Evolutionary conservation across 2,888 invertebrate species (phyloP), one percentile per base, ranked within the genome.

Genomic region (Sturmia bella): DNA sequence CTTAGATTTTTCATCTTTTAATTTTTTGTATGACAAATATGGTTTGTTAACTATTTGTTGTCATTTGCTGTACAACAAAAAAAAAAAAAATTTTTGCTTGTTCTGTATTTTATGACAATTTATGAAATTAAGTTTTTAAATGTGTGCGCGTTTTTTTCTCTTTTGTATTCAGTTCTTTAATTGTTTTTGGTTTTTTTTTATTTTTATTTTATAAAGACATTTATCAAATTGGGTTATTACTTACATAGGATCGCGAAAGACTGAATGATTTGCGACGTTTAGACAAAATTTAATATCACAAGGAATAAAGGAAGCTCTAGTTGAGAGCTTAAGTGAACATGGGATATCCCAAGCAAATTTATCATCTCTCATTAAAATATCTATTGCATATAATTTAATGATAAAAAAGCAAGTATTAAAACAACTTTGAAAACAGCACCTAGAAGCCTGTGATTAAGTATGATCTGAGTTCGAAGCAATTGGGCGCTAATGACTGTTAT

Each of bases 11-110:
- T 37, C 17, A n/a, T 17, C 45, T 45, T 45, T 45, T 27, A 52
- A 3, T 59, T 52, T 54, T 48, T 43, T 24, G 54, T 59, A 61
- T 73, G 81, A 72, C 37, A 76, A 81, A 81, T 77, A 63, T 68
- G 68, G 70, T 68, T 80, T 80, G 59, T 70, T 64, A 73, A 50
- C 78, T 59, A 52, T 78, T 72, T 78, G 59, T 59, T 66, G 27
- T n/a, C 21, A 59, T 24, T 64, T 66, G 19, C 15, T 45, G 41
- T 9, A 15, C 11, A n/a, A n/a, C n/a, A n/a, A n/a, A 56, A 41
- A 15, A 50, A 56, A 7, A 39, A 45, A 45, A 57, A 57, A 19
- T 48, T 15, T 37, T 41, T 57, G 61, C n/a, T 52, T 68, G 72
- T 78, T 56, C 57, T 72, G 52, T 52, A 43, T 52, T 64, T 50